phyloP scores from a whole-genome alignment of 2,797 vertebrate genomes.

The Mormyrus proboscirostris region DNA sequence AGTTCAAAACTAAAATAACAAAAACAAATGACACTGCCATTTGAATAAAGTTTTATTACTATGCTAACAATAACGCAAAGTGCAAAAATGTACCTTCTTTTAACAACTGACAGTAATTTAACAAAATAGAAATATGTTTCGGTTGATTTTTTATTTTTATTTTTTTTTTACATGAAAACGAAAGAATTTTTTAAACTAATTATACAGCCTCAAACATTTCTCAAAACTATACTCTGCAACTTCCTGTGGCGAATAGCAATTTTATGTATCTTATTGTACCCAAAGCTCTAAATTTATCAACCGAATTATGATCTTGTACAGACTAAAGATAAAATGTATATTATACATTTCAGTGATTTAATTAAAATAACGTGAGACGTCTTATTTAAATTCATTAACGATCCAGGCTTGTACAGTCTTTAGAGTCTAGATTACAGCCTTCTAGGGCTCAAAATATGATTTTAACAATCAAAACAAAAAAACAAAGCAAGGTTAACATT shows the following conservation, averaged over 20 bases:
- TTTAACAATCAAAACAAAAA: slow-evolving; percentile 42
- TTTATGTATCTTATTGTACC: background rate
- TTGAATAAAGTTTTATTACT: slow-evolving; percentile 24
- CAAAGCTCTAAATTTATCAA: slow-evolving; percentile 9
- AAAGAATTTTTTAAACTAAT: slow-evolving; percentile 21
- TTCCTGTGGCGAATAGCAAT: background rate
- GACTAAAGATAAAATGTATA: background rate
- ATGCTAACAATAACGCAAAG: slow-evolving; percentile 22
- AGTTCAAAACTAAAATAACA: slow-evolving; percentile 25
- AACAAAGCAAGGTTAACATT: slow-evolving; percentile 34
- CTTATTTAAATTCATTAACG: slow-evolving; percentile 23
- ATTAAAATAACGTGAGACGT: slow-evolving; percentile 21
- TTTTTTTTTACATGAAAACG: slow-evolving; percentile 16
- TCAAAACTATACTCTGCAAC: slow-evolving; percentile 16
- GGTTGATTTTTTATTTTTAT: background rate
- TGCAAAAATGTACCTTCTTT: slow-evolving; percentile 23
- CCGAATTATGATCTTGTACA: background rate
- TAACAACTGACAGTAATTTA: slow-evolving; percentile 20
- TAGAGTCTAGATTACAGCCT: slow-evolving; percentile 18
- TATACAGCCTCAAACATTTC: slow-evolving; percentile 23
- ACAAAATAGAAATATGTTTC: slow-evolving; percentile 15
- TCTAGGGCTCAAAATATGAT: slow-evolving; percentile 10
- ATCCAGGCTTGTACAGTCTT: slow-evolving; percentile 15
- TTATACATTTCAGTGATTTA: slow-evolving; percentile 23
- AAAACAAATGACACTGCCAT: slow-evolving; percentile 24